phyloP scores from a whole-genome alignment of 2,113 vertebrate species.

The Cyprinodon tularosa region DNA sequence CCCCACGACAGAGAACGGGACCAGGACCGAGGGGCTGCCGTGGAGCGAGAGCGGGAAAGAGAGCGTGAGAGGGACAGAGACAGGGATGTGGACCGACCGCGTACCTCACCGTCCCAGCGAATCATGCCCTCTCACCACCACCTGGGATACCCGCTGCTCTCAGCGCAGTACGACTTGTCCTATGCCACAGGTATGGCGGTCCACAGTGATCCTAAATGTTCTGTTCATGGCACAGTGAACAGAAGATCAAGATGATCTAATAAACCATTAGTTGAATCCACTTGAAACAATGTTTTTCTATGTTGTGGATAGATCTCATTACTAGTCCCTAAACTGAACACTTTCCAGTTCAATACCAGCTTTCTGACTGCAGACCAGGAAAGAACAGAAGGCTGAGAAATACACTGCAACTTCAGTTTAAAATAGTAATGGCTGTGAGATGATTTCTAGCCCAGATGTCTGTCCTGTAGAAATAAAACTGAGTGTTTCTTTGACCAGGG shows the following conservation, averaged over 20 bases:
- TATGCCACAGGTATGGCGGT: conserved; percentile 90
- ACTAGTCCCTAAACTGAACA: conserved; percentile 24
- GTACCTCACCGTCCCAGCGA: conserved; percentile 96
- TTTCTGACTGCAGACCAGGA: conserved; percentile 21
- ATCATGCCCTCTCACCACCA: conserved; percentile 96
- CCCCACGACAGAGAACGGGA: conserved; percentile 91
- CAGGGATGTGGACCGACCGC: conserved; percentile 88
- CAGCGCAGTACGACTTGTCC: conserved; percentile 94
- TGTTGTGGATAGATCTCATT: not conserved
- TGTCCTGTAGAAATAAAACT: conserved; percentile 2
- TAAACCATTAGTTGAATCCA: not conserved
- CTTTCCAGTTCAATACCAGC: not conserved
- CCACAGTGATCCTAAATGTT: not conserved
- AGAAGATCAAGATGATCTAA: conserved; percentile 9
- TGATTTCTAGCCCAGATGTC: conserved; percentile 14
- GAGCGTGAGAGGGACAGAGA: conserved; percentile 80
- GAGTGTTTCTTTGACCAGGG: conserved; percentile 6
- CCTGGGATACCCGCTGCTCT: conserved; percentile 93
- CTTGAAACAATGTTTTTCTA: conserved; percentile 9
- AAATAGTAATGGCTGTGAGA: conserved; percentile 18
- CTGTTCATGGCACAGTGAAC: not conserved
- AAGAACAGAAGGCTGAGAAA: conserved; percentile 27
- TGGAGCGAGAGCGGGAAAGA: conserved; percentile 85
- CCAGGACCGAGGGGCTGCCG: conserved; percentile 76
- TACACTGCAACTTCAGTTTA: not conserved